Base-by-base conservation (phyloP, 2,888 invertebrate species). In the Noctua janthe region DNA sequence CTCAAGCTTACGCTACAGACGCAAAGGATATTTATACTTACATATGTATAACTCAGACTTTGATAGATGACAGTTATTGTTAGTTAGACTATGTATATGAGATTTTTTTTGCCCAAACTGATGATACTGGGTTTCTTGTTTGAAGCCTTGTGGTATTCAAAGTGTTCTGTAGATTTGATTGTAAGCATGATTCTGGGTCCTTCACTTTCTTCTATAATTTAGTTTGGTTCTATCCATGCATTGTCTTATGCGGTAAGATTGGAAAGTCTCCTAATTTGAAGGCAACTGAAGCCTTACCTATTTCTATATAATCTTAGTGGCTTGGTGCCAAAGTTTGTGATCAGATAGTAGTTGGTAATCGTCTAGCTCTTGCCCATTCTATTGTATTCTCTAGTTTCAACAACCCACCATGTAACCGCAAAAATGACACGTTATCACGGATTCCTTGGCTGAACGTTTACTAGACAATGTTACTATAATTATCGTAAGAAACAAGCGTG, bases 391-490 rank as follows among this genome's bases (percentile, higher is more conserved):
- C 59, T 5, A 1, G 56, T 59, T 59, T n/a, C n/a, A 59, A n/a
- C 49, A 66, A 8, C 1, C 10, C 29, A 74, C 39, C n/a, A 74
- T 64, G 20, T 7, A 54, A 72, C 35, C 13, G 20, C 20, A 7
- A 69, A 78, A 78, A 70, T 64, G 0, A 56, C 49, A 49, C 47
- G 51, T 56, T 71, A 79, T 49, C 73, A 56, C 20, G 10, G 13
- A 49, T 35, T 59, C 47, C 54, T 71, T 69, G 62, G 17, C 71
- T 49, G 43, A 66, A 64, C 69, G 62, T 78, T 56, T 74, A 47
- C 59, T 87, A 71, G 20, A 76, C 51, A 76, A 51, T 82, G 75
- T 64, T 73, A 29, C 39, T 59, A 51, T 72, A 80, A 77, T 80
- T 79, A 80, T 35, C 17, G 49, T 67, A 43, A 81, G 51, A 76